Evolutionary conservation across 1,140 invertebrate genomes (phyloP).

Genomic region (Atopsyche davidsoni): DNA sequence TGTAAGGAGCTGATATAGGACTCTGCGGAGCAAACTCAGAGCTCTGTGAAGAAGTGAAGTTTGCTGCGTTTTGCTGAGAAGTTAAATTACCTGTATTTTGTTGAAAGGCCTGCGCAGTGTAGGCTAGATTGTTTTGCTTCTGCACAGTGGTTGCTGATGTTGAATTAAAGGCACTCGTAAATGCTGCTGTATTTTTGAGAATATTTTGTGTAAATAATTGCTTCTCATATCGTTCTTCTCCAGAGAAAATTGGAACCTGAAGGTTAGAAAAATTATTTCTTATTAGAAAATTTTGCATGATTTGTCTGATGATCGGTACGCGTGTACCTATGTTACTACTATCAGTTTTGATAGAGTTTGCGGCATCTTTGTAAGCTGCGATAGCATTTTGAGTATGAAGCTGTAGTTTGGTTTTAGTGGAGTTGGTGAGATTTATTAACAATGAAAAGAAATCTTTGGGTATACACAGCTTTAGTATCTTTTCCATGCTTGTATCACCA

Average conservation of each 20-base stretch:
- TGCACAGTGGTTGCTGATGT: too few relatives aligned
- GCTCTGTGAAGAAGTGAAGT: too few relatives aligned
- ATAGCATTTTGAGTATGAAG: neutral
- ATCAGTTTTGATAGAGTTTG: slow-evolving; percentile 1
- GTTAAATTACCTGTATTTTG: too few relatives aligned
- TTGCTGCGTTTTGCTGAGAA: too few relatives aligned
- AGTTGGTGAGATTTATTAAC: slow-evolving; percentile 20
- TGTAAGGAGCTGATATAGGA: too few relatives aligned
- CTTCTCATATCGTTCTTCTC: slow-evolving; percentile 14
- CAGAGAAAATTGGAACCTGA: slow-evolving; percentile 20
- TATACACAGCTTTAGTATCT: slow-evolving; percentile 25
- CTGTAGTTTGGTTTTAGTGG: slow-evolving; percentile 10
- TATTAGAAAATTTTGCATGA: slow-evolving; percentile 26
- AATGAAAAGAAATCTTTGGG: slow-evolving; percentile 26
- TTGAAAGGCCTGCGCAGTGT: too few relatives aligned
- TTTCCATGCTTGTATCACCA: slow-evolving; percentile 20
- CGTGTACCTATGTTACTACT: slow-evolving; percentile 10
- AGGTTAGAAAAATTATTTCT: slow-evolving; percentile 22
- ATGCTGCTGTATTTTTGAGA: too few relatives aligned
- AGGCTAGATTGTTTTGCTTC: too few relatives aligned
- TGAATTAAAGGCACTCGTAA: too few relatives aligned
- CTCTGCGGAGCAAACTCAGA: too few relatives aligned
- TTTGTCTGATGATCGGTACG: slow-evolving; percentile 17
- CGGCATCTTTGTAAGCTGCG: neutral
- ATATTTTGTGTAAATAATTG: too few relatives aligned